phyloP scores from a whole-genome alignment of 1,140 invertebrate species.

The Hycleus phaleratus region DNA sequence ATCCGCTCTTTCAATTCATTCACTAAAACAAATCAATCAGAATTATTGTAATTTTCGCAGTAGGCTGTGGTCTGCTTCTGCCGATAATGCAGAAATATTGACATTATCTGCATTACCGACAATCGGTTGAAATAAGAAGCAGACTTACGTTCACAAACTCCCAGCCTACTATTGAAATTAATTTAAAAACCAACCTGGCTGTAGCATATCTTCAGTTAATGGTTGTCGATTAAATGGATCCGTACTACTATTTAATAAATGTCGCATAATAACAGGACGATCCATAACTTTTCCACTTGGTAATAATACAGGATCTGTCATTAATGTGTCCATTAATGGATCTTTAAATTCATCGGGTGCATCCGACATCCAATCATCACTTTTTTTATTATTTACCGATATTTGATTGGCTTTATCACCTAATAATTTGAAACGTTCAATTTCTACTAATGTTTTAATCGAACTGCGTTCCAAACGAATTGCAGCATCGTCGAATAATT shows the following conservation, averaged over 20 bases:
- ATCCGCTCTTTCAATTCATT: slow-evolving; percentile 35
- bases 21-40: slow-evolving; percentile 24
- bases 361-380: slow-evolving; percentile 87
- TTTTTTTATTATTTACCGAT: slow-evolving; percentile 71
- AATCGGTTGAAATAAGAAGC: not conserved
- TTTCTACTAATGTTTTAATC: slow-evolving; percentile 76
- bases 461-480: slow-evolving; percentile 66
- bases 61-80: too few relatives aligned
- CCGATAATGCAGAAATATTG: too few relatives aligned
- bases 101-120: not conserved
- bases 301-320: slow-evolving; percentile 91
- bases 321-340: slow-evolving; percentile 95
- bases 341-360: slow-evolving; percentile 96
- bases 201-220: slow-evolving; percentile 80
- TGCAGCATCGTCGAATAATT: slow-evolving; percentile 86
- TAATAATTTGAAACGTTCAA: slow-evolving; percentile 75
- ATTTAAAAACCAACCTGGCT: slow-evolving; percentile 51
- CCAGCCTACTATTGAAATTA: too few relatives aligned
- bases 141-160: too few relatives aligned
- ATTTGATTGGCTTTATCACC: slow-evolving; percentile 74
- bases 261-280: slow-evolving; percentile 83
- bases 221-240: slow-evolving; percentile 96
- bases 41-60: not conserved
- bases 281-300: slow-evolving; percentile 96
- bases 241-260: slow-evolving; percentile 91